A percentile compares a stretch with the other conserved stretches of the same genome.
Conservation (phyloP, 2,888 invertebrate species). For the Nomada fucata region DNA sequence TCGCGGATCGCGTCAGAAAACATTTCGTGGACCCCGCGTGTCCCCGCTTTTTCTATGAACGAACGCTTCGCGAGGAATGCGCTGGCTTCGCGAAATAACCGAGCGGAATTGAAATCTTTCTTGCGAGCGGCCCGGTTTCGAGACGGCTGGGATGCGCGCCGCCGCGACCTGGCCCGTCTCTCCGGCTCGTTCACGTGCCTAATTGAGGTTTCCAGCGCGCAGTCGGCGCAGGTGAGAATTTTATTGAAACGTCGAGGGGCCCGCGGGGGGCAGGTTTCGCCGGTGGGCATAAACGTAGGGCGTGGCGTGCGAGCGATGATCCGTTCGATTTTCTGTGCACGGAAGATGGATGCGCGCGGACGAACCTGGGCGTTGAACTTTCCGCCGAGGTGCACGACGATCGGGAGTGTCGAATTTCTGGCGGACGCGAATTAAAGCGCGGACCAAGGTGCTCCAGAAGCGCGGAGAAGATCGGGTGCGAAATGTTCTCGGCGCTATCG, state of each 20-base stretch:
- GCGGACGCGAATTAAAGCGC: no score
- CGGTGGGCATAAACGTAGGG: background rate
- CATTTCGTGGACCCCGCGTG: conserved; percentile 43
- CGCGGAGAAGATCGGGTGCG: no score
- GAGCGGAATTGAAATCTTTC: conserved; percentile 25
- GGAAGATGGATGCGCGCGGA: background rate
- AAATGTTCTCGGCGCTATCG: no score
- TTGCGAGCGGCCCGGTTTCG: background rate
- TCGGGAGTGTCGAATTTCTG: no score
- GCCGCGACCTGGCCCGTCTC: background rate
- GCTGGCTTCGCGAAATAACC: conserved; percentile 40
- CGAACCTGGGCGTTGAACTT: background rate
- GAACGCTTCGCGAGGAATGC: conserved; percentile 21
- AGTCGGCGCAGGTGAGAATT: conserved; percentile 7
- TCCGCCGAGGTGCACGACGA: no score
- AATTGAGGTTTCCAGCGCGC: background rate
- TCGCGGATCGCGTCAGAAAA: conserved; percentile 20
- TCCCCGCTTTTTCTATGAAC: conserved; percentile 24
- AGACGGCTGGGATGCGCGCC: background rate
- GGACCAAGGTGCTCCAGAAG: no score
- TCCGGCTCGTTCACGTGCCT: background rate
- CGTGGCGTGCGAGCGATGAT: conserved; percentile 4
- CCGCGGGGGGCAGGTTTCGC: background rate
- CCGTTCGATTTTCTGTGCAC: background rate
- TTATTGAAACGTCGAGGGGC: conserved; percentile 19